These are phyloP conservation scores for Diorhabda carinulata DNA, from an alignment of 1,140 invertebrate genomes.

Conservation along the genomic window DNA sequence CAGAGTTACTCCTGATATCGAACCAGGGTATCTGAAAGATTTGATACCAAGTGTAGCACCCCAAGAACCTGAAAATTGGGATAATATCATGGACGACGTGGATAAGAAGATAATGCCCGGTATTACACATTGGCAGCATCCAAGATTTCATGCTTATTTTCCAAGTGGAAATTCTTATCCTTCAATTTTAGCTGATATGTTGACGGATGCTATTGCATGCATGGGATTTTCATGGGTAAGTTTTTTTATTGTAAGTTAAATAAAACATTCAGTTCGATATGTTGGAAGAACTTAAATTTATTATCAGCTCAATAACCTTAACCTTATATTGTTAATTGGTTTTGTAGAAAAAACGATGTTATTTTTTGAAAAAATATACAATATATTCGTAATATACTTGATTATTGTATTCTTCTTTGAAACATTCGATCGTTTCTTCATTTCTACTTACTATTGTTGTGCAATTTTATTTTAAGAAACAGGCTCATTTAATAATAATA, in stretches of 20 bases:
- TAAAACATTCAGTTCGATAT: too few species aligned
- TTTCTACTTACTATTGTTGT: too few species aligned
- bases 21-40: conserved; percentile 78
- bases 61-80: conserved; percentile 74
- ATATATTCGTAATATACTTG: too few species aligned
- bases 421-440: too few species aligned
- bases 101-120: conserved; percentile 91
- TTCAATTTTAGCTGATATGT: conserved; percentile 89
- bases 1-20: conserved; percentile 74
- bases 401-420: too few species aligned
- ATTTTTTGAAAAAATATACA: too few species aligned
- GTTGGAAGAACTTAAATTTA: too few species aligned
- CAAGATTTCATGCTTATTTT: conserved; percentile 94
- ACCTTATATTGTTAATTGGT: too few species aligned
- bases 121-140: conserved; percentile 96
- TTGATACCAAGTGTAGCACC: conserved; percentile 76
- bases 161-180: conserved; percentile 93
- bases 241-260: conserved; percentile 10
- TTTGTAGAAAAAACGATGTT: too few species aligned
- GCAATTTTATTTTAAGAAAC: too few species aligned
- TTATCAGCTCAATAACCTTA: too few species aligned
- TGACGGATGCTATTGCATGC: conserved; percentile 86
- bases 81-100: conserved; percentile 83
- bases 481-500: too few species aligned
- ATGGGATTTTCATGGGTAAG: conserved; percentile 93